phyloP scores from a whole-genome alignment of 2,797 vertebrate species.

The Aldrovandia affinis region DNA sequence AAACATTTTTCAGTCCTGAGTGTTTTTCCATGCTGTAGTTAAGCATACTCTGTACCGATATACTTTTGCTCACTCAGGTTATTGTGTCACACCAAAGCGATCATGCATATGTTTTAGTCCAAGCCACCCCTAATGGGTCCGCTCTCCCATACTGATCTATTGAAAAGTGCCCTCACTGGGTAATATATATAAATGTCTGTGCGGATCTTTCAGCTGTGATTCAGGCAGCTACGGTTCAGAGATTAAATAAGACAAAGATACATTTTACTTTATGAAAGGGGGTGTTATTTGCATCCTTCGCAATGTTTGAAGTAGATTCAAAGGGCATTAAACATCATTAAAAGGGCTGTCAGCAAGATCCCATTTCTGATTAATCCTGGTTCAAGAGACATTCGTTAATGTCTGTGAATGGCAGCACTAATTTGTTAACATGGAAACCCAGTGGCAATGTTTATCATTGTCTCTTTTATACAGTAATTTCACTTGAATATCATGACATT shows the following conservation, averaged over 20 bases:
- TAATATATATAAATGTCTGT: slow-evolving; percentile 28
- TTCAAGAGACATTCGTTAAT: slow-evolving; percentile 19
- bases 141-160: background rate
- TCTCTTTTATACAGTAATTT: slow-evolving; percentile 14
- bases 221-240: slow-evolving; percentile 24
- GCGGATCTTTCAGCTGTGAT: slow-evolving; percentile 19
- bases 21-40: too few relatives aligned
- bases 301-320: slow-evolving; percentile 32
- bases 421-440: slow-evolving; percentile 25
- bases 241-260: slow-evolving; percentile 27
- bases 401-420: slow-evolving; percentile 24
- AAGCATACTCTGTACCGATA: too few relatives aligned
- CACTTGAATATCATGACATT: background rate
- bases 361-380: slow-evolving; percentile 15
- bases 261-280: slow-evolving; percentile 29
- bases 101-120: background rate
- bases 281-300: slow-evolving; percentile 26
- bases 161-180: slow-evolving; percentile 2
- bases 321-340: slow-evolving; percentile 37
- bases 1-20: too few relatives aligned
- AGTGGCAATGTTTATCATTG: background rate
- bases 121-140: too few relatives aligned
- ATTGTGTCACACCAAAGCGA: background rate
- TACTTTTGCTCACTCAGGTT: too few relatives aligned
- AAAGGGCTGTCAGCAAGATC: slow-evolving; percentile 26